These are phyloP conservation scores for Plagodis pulveraria DNA, from an alignment of 2,888 invertebrate genomes.

Conservation along the genomic window DNA sequence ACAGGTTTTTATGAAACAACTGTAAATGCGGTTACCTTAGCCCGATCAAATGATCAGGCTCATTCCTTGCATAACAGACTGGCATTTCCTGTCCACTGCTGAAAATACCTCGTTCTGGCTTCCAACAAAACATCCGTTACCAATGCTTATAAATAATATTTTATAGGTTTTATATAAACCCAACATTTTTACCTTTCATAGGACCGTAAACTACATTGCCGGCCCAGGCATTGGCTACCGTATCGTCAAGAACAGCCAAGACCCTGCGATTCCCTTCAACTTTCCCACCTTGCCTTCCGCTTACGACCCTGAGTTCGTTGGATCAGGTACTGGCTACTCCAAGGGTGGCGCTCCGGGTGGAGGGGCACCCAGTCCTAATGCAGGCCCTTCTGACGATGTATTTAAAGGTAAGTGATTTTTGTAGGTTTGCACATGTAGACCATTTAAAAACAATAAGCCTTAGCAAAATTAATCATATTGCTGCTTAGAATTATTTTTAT, in stretches of 20 bases:
- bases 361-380: conserved; percentile 51
- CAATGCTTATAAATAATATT: too few relatives aligned
- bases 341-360: conserved; percentile 37
- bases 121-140: too few relatives aligned
- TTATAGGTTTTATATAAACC: too few relatives aligned
- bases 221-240: conserved; percentile 92
- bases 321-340: conserved; percentile 56
- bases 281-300: conserved; percentile 86
- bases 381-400: conserved; percentile 62
- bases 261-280: conserved; percentile 86
- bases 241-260: conserved; percentile 89
- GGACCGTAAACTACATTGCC: conserved; percentile 91
- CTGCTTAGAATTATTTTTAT: not conserved
- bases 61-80: too few relatives aligned
- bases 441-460: not conserved
- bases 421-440: too few relatives aligned
- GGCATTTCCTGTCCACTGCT: too few relatives aligned
- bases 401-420: conserved; percentile 66
- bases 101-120: too few relatives aligned
- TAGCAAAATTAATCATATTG: not conserved
- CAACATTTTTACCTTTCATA: conserved; percentile 29
- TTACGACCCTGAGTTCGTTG: conserved; percentile 77
- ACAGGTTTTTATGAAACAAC: too few relatives aligned
- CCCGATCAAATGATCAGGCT: too few relatives aligned
- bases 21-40: too few relatives aligned